Evolutionary conservation across 2,888 invertebrate genomes (phyloP), one percentile per base, ranked within the genome.

Genomic region (Vanessa cardui): DNA sequence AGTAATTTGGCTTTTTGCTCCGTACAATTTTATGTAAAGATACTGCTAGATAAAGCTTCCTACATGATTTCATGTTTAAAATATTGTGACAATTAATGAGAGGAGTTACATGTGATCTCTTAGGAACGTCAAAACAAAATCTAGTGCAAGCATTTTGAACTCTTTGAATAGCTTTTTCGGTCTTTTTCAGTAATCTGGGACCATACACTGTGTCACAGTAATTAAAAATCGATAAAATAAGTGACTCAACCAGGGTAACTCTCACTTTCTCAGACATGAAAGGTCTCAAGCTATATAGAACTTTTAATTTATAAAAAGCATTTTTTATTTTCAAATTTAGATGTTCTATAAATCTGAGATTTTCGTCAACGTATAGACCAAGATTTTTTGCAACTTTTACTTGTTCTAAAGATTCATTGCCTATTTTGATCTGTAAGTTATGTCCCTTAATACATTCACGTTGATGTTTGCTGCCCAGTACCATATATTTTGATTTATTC

Each of bases 391-490:
- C 54, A 31, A 31, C 31, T 54, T 54, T 20, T 12, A 54, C 54
- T 26, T 26, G 20, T 26, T 52, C 52, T 21, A 52, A 8, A 9
- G 26, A 20, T 20, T 52, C 52, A 52, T 26, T 26, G 26, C 26
- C 26, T 52, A 52, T 52, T 20, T 21, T 52, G 20, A 52, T 52
- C 26, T 52, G 20, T 52, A 15, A 20, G 15, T 52, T 52, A 21
- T 52, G 16, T 46, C 16, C 46, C 46, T 46, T 46, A 46, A 46
- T 46, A 46, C 46, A 46, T 46, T 46, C 46, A 8, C 9, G 9
- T 46, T 46, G 46, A 46, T 52, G 20, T 46, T 63, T 63, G 18
- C 31, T 63, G 16, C 63, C 63, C 26, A 63, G 5, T n/a, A 63
- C n/a, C 21, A 63, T 18, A 26, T 52, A 46, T 46, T 46, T 45